Percentiles rank a stretch among this genome's conserved stretches.
These are phyloP conservation scores for Myathropa florea DNA, from an alignment of 2,888 invertebrate species.

Conservation along the genomic window DNA sequence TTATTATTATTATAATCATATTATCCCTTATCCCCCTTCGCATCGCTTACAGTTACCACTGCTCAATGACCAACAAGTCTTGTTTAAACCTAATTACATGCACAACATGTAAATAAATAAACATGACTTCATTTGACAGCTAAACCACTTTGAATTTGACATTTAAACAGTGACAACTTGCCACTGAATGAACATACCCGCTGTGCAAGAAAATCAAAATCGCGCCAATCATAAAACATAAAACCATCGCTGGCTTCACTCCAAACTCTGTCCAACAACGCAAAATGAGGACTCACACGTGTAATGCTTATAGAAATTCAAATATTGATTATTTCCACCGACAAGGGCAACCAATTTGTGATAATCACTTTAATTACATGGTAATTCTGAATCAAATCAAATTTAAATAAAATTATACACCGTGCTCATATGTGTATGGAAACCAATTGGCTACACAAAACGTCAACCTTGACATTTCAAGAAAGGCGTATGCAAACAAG, in stretches of 20 bases:
- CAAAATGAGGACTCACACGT: background rate
- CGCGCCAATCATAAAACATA: background rate
- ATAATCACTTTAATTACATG: conserved; percentile 30
- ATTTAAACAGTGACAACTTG: background rate
- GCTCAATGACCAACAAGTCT: background rate
- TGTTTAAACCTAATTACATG: background rate
- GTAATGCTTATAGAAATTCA: background rate
- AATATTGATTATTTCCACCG: background rate
- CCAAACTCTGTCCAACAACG: background rate
- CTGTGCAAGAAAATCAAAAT: background rate
- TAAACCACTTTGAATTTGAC: background rate
- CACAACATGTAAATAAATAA: too few relatives aligned
- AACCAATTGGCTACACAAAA: conserved; percentile 2
- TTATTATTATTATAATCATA: too few relatives aligned
- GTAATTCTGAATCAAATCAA: conserved; percentile 4
- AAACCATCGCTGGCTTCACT: background rate
- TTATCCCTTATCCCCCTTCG: too few relatives aligned
- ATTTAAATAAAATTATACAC: background rate
- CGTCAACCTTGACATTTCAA: conserved; percentile 33
- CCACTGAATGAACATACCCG: background rate
- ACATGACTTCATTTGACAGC: background rate
- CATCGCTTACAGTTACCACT: background rate
- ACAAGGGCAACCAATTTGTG: conserved; percentile 14
- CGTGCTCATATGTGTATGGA: background rate
- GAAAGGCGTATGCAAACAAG: background rate